These are phyloP conservation scores for Pandion haliaetus DNA, from an alignment of 2,113 vertebrate genomes.

Conservation along the genomic window DNA sequence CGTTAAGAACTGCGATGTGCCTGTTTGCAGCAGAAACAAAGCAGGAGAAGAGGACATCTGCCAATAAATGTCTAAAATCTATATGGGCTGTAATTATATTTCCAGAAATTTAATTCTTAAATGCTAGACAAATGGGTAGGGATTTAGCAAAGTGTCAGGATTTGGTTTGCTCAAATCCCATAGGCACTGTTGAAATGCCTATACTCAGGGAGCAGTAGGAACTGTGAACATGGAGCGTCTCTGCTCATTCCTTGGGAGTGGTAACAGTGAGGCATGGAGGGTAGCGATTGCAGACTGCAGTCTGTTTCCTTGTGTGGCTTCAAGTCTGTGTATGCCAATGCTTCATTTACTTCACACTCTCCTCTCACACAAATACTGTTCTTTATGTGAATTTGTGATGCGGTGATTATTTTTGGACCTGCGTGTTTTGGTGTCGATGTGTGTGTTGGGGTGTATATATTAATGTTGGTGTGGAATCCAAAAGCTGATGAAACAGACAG, in stretches of 20 bases:
- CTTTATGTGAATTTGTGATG: background rate
- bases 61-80: background rate
- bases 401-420: background rate
- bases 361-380: background rate
- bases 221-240: background rate
- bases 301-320: background rate
- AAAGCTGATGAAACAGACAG: background rate
- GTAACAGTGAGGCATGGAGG: background rate
- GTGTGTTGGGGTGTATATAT: background rate
- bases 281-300: background rate
- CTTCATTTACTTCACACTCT: background rate
- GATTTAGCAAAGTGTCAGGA: background rate
- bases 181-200: background rate
- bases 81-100: background rate
- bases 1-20: background rate
- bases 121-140: background rate
- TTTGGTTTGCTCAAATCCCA: background rate
- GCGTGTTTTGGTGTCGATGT: rapidly evolving
- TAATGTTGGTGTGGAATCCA: background rate
- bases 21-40: rapidly evolving
- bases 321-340: rapidly evolving
- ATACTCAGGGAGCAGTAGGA: background rate
- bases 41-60: background rate
- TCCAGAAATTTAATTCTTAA: background rate
- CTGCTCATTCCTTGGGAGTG: background rate